These are phyloP conservation scores for Camelus bactrianus DNA, from an alignment of 2,113 vertebrate species.

Conservation along the genomic window DNA sequence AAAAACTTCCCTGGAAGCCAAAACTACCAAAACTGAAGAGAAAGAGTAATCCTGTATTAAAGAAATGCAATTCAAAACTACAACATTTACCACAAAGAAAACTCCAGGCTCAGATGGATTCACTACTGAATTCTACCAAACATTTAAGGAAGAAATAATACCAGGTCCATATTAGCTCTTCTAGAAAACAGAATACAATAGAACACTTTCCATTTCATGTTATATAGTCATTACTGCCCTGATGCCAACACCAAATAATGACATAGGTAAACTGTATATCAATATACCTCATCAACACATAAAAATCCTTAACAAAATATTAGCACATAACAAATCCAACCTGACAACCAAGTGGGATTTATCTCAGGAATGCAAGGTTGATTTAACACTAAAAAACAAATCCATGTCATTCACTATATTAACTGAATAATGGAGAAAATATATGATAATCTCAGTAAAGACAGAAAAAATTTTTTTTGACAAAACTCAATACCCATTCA, in stretches of 20 bases:
- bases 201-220: not conserved
- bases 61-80: not conserved
- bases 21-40: constrained; percentile 30
- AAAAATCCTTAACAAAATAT: constrained; percentile 29
- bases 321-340: constrained; percentile 19
- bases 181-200: not conserved
- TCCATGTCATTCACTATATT: not conserved
- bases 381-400: not conserved
- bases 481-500: constrained; percentile 1
- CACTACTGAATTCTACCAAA: constrained; percentile 3
- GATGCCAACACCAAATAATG: not conserved
- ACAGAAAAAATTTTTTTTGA: not conserved
- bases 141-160: not conserved
- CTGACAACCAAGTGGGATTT: not conserved
- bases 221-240: not conserved
- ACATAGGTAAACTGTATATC: not conserved
- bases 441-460: not conserved
- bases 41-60: not conserved
- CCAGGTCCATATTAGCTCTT: not conserved
- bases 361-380: not conserved
- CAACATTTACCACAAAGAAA: not conserved
- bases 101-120: not conserved
- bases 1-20: not conserved
- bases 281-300: not conserved
- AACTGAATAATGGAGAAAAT: not conserved